Base-by-base conservation (phyloP, 2,113 vertebrate species). In the Paramormyrops kingsleyae region DNA sequence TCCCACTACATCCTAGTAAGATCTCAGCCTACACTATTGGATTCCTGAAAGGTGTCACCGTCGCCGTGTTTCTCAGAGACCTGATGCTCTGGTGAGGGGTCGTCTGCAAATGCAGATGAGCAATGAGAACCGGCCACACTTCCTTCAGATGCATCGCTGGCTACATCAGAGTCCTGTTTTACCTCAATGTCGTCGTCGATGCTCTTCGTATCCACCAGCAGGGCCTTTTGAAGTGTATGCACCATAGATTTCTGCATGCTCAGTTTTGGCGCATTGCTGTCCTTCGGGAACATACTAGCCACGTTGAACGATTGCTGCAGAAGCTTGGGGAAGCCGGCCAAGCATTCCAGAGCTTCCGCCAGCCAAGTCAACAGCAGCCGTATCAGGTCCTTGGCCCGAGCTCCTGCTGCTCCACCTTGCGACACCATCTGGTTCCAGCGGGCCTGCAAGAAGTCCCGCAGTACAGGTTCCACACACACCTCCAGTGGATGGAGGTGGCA, bases 321-420 rank as follows among this genome's bases (percentile, higher is more conserved):
- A 0, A 98, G 49, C 2, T 96, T 93, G 0, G 95, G 95, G 27
- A 95, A 94, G 0, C 94, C 93, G 0, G 92, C 91, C 0, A 99
- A 94, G 0, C 96, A 94, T 0, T 94, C 95, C 7, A 97, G 90
- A 0, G 95, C 94, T 89, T 99, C 97, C 0, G 94, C 96, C 91
- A 99, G 80, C 97, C 98, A 99, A 21, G 93, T 94, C 42, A 98
- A 89, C 19, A 99, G 94, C 89, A 97, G 94, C 87, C 96, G 95
- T 0, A 96, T 94, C 24, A 99, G 92, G 77, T 95, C 93, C 0
- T 95, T 92, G 0, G 91, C 62, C 92, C 50, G 92, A 88, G 96
- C 92, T 84, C 96, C 94, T 19, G 95, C 0, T 2, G 95, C 93
- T 10, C 94, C 94, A 0, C 92, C 93, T 9, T 89, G 89, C 0